A percentile compares a stretch with the other conserved stretches of the same genome.
Conservation (phyloP, 2,113 vertebrate species). For the Ranitomeya variabilis region DNA sequence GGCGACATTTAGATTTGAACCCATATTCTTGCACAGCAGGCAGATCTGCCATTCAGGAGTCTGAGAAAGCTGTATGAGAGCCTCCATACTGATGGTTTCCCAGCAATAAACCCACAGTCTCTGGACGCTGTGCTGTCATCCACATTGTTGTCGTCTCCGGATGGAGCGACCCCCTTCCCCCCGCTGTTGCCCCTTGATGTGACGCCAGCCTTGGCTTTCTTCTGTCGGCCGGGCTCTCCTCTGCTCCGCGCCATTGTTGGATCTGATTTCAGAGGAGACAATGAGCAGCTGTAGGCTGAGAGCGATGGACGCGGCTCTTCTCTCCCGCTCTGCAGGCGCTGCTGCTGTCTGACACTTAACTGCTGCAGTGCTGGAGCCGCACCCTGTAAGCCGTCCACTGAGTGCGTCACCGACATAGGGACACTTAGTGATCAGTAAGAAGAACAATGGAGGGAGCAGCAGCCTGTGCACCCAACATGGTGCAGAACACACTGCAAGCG, state of each 20-base stretch:
- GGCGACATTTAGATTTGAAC: too few relatives aligned
- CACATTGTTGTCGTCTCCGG: background rate
- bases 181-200: too few relatives aligned
- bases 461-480: too few relatives aligned
- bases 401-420: background rate
- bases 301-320: background rate
- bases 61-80: background rate
- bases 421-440: too few relatives aligned
- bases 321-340: background rate
- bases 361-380: background rate
- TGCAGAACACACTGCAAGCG: too few relatives aligned
- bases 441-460: too few relatives aligned
- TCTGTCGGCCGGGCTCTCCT: background rate
- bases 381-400: background rate
- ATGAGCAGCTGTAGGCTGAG: slow-evolving; percentile 24
- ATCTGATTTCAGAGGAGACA: background rate
- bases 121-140: too few relatives aligned
- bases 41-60: background rate
- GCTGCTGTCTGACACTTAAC: background rate
- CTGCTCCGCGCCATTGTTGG: background rate
- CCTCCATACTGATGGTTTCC: background rate
- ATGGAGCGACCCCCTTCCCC: background rate
- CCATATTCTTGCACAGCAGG: background rate
- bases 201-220: background rate
- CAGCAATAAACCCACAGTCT: background rate